Base-by-base conservation (phyloP, 2,113 vertebrate genomes). In the Trogon surrucura region DNA sequence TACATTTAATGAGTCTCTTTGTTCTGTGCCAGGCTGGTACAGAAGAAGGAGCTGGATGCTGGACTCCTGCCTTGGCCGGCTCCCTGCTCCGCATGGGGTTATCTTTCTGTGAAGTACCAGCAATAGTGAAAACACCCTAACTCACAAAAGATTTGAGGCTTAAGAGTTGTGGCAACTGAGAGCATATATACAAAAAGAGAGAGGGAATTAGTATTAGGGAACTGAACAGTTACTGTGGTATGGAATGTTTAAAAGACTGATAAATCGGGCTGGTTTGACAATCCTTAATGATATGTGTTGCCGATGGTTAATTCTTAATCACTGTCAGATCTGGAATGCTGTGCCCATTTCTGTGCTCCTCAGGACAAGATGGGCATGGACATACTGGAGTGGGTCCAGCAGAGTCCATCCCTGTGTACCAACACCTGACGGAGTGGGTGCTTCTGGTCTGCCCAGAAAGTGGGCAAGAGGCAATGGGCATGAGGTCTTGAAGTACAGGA, bases 1-100 rank as follows among this genome's bases (percentile, higher is more conserved):
- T 79, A 65, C 57, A 47, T 80, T 87, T 91, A 93, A 82, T 91
- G 80, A 87, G 50, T 47, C n/a, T 45, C 80, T 95, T 88, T 93
- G 94, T 91, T 92, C 36, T 2, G 4, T 5, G 45, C 53, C 10
- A 29, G 77, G 51, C 65, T 80, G 53, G 29, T 67, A 9, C 47
- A 74, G 74, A 70, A 1, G 5, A 65, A 88, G 88, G 66, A 72
- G 51, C 45, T 65, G 66, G 47, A 27, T 71, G 53, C 47, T 56
- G 41, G 71, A 50, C 17, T 91, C 65, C 67, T 80, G 81, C 85
- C 14, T 88, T 93, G 74, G 62, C 79, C 1, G 3, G 53, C 48
- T 85, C 50, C 32, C 54, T 3, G 2, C 16, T 22, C 36, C 9
- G 1, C 79, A 69, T 4, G 0, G 0, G 16, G 11, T 90, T 84